Evolutionary conservation across 2,797 vertebrate genomes (phyloP).

Genomic region (Schizopygopsis pylzovi): DNA sequence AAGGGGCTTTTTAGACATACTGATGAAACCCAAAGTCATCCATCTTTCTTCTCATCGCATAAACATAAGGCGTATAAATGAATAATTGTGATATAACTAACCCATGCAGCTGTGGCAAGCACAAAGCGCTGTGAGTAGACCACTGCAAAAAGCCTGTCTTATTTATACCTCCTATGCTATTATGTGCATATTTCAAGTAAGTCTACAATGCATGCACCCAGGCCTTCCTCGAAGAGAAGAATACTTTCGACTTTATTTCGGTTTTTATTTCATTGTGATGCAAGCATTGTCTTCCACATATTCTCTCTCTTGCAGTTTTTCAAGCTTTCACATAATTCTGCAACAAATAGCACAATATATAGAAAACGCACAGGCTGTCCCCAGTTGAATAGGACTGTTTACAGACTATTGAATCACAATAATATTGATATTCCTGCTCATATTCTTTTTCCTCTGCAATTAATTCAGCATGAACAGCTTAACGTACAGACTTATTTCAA

Average conservation of each 20-base stretch:
- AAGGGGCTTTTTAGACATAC: constrained; percentile 57
- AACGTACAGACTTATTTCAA: not conserved
- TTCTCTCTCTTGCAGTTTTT: constrained; percentile 47
- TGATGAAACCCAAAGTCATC: constrained; percentile 62
- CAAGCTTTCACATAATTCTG: constrained; percentile 27
- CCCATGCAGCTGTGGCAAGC: constrained; percentile 44
- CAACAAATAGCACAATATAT: constrained; percentile 34
- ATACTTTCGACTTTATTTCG: not conserved
- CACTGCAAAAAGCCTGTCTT: constrained; percentile 45
- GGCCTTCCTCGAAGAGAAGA: constrained; percentile 27
- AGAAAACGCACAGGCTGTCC: not conserved
- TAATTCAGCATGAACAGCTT: not conserved
- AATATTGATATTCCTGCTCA: not conserved
- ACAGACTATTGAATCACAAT: not conserved
- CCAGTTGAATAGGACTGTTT: constrained; percentile 27
- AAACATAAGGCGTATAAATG: constrained; percentile 64
- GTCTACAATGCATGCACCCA: constrained; percentile 28
- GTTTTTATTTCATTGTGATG: constrained; percentile 23
- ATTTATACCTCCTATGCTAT: constrained; percentile 47
- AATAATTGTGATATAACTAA: constrained; percentile 59
- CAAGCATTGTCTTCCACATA: constrained; percentile 22
- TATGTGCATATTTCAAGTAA: constrained; percentile 46
- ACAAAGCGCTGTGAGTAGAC: constrained; percentile 36
- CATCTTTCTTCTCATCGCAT: constrained; percentile 60
- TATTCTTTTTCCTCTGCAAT: not conserved